Percentiles rank a stretch among this genome's conserved stretches.
These are phyloP conservation scores for Tenebrosternarchus preto DNA, from an alignment of 2,113 vertebrate species.

Conservation along the genomic window DNA sequence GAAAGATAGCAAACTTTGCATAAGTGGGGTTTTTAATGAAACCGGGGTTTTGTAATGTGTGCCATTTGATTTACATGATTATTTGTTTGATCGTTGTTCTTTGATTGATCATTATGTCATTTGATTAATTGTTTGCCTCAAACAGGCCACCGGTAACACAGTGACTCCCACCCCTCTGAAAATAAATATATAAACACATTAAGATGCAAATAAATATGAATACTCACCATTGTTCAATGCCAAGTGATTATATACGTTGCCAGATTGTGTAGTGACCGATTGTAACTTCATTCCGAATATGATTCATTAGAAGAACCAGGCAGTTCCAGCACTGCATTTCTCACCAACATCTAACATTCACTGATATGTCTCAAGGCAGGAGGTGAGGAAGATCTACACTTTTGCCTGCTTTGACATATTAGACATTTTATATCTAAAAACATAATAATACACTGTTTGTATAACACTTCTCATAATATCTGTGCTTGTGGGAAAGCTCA, in stretches of 20 bases:
- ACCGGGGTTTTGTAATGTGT: not conserved
- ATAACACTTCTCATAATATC: not conserved
- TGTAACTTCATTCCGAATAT: slow-evolving; percentile 11
- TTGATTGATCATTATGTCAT: not conserved
- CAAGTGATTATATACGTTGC: not conserved
- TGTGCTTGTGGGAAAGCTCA: not conserved
- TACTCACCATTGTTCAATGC: no score
- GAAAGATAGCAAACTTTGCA: not conserved
- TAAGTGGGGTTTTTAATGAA: not conserved
- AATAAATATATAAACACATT: no score
- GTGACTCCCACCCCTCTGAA: no score
- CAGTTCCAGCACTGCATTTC: not conserved
- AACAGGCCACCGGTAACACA: no score
- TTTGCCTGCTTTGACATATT: not conserved
- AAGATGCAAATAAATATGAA: no score
- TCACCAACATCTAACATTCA: not conserved
- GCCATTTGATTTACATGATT: no score
- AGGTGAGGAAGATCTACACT: not conserved
- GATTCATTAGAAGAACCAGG: slow-evolving; percentile 34
- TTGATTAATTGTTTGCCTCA: not conserved
- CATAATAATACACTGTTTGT: no score
- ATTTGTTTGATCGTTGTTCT: no score
- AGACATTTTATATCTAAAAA: not conserved
- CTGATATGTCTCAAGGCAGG: not conserved
- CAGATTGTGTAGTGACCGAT: not conserved